Percentiles rank a stretch among this genome's conserved stretches.
Evolutionary conservation across 2,113 vertebrate genomes (phyloP).

Genomic region (Pardalotus punctatus): DNA sequence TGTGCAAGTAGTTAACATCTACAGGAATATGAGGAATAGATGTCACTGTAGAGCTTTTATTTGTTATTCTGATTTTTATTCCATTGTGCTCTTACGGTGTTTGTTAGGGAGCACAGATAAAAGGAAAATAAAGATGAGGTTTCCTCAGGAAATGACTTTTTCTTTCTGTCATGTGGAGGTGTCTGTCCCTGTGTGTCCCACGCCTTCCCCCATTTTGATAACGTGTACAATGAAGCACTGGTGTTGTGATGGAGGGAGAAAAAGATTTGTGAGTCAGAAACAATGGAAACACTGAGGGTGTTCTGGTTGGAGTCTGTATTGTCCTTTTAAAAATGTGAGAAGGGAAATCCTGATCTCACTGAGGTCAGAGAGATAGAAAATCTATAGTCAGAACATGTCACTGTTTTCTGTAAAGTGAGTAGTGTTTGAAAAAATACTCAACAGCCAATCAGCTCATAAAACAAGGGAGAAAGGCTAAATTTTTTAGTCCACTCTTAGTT

Average conservation of each 20-base stretch:
- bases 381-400: not conserved
- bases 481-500: not conserved
- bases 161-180: not conserved
- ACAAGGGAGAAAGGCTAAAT: not conserved
- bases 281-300: not conserved
- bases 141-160: not conserved
- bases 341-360: not conserved
- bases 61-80: not conserved
- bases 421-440: not conserved
- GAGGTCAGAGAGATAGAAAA: not conserved
- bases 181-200: not conserved
- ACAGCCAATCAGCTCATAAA: not conserved
- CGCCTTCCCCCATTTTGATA: accelerated
- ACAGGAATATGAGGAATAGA: not conserved
- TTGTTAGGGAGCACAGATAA: not conserved
- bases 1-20: not conserved
- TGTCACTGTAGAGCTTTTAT: not conserved
- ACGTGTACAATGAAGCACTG: not conserved
- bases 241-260: not conserved
- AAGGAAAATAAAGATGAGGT: not conserved
- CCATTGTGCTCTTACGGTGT: not conserved
- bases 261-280: not conserved
- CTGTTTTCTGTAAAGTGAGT: not conserved
- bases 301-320: not conserved
- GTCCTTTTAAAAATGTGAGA: not conserved